These are phyloP conservation scores for Sclerodermus sp. DNA, from an alignment of 2,888 invertebrate genomes.

Conservation along the genomic window DNA sequence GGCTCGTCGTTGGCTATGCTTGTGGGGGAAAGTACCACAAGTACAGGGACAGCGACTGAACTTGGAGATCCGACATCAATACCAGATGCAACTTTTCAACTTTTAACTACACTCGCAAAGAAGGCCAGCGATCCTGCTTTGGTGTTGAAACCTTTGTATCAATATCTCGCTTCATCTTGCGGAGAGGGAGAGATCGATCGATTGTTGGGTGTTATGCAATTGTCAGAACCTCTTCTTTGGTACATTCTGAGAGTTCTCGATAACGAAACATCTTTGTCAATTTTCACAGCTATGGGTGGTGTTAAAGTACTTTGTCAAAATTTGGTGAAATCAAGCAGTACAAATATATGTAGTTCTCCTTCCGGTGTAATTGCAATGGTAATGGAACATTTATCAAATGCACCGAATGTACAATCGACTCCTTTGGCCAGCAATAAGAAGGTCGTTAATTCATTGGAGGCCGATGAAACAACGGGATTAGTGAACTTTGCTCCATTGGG, in stretches of 20 bases:
- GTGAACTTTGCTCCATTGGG: constrained; percentile 90
- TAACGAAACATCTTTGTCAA: constrained; percentile 72
- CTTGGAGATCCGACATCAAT: constrained; percentile 74
- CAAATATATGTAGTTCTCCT: constrained; percentile 59
- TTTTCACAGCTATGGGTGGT: constrained; percentile 77
- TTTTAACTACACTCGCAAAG: constrained; percentile 75
- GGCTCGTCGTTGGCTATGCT: constrained; percentile 72
- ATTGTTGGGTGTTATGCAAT: constrained; percentile 59
- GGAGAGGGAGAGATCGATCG: constrained; percentile 39
- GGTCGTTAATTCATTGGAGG: constrained; percentile 61
- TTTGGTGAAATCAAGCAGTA: constrained; percentile 63
- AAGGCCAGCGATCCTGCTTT: constrained; percentile 75
- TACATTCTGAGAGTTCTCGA: constrained; percentile 80
- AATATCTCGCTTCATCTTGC: constrained; percentile 60
- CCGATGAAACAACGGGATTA: constrained; percentile 67
- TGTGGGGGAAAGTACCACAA: constrained; percentile 59
- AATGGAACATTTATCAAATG: constrained; percentile 66
- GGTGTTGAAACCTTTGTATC: constrained; percentile 73
- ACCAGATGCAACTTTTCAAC: constrained; percentile 85
- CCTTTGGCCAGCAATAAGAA: constrained; percentile 56
- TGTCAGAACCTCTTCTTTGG: constrained; percentile 86
- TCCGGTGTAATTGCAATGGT: constrained; percentile 60
- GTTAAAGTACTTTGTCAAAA: constrained; percentile 77
- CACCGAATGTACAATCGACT: constrained; percentile 57
- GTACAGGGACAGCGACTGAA: constrained; percentile 49